A percentile compares a stretch with the other conserved stretches of the same genome.
These are phyloP conservation scores for Stylophora pistillata DNA, from an alignment of 64 coral and sea anemone species.

Conservation along the genomic window DNA sequence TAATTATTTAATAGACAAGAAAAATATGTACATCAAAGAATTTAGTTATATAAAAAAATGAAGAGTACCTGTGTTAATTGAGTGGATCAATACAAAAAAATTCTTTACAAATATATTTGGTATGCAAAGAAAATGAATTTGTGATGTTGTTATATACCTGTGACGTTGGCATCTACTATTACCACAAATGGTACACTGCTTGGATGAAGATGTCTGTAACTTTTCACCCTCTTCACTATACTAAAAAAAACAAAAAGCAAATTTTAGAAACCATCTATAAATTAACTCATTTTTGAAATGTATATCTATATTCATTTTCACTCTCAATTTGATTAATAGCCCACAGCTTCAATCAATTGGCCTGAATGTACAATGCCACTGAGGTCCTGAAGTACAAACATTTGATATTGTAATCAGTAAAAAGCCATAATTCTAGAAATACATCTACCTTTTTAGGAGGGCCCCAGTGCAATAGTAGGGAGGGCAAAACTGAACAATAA, in stretches of 20 bases:
- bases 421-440: background rate
- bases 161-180: conserved; percentile 85
- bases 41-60: no score
- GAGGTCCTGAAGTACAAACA: no score
- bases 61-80: no score
- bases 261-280: background rate
- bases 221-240: conserved; percentile 24
- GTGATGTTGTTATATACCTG: conserved; percentile 21
- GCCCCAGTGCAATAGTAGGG: conserved; percentile 9
- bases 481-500: conserved; percentile 28
- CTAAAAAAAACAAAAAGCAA: background rate
- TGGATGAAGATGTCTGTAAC: background rate
- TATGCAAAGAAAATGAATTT: background rate
- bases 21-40: no score
- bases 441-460: conserved; percentile 15
- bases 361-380: no score
- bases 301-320: no score
- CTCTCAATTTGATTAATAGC: no score
- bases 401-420: no score
- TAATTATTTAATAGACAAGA: background rate
- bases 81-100: no score
- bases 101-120: no score
- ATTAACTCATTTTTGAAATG: no score
- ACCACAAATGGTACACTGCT: conserved; percentile 76
- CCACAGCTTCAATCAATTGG: no score